A percentile compares a stretch with the other conserved stretches of the same genome.
Evolutionary conservation across 2,113 vertebrate genomes (phyloP).

Genomic region (Hiodon tergisus): DNA sequence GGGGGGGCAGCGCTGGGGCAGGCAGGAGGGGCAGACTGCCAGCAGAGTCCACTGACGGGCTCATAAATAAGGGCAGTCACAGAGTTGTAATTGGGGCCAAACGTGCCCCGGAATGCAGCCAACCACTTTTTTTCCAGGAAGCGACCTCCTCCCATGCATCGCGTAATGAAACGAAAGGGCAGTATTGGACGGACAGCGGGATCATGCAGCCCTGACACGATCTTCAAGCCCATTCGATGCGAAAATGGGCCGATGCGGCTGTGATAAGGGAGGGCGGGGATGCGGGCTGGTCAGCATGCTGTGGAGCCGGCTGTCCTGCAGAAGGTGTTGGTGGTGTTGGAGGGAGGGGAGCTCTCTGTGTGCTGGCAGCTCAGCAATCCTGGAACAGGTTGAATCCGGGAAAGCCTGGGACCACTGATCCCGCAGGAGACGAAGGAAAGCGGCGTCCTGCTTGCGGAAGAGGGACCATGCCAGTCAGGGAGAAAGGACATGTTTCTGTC

Average conservation of each 20-base stretch:
- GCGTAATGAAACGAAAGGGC: slow-evolving; percentile 1
- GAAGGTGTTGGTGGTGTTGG: background rate
- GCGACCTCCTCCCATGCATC: background rate
- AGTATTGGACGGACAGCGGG: slow-evolving; percentile 15
- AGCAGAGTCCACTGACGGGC: background rate
- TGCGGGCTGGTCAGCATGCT: slow-evolving; percentile 16
- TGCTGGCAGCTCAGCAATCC: slow-evolving; percentile 22
- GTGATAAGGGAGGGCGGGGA: background rate
- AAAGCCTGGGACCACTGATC: background rate
- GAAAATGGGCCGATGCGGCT: background rate
- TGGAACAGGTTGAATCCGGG: slow-evolving; percentile 31
- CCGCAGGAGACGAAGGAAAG: background rate
- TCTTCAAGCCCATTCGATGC: slow-evolving; percentile 19
- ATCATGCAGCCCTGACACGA: slow-evolving; percentile 26
- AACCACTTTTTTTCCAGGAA: background rate
- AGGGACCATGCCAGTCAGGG: background rate
- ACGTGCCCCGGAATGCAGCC: background rate
- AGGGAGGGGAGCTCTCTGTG: background rate
- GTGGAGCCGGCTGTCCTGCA: slow-evolving; percentile 26
- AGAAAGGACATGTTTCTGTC: slow-evolving; percentile 4
- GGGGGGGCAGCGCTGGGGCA: background rate
- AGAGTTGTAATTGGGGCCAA: background rate
- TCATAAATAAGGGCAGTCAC: background rate
- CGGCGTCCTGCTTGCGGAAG: background rate
- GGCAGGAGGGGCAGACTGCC: background rate